Percentiles rank a stretch among this genome's conserved stretches.
Conservation (phyloP, 1,140 invertebrate species). For the Anagrus nilaparvatae region DNA sequence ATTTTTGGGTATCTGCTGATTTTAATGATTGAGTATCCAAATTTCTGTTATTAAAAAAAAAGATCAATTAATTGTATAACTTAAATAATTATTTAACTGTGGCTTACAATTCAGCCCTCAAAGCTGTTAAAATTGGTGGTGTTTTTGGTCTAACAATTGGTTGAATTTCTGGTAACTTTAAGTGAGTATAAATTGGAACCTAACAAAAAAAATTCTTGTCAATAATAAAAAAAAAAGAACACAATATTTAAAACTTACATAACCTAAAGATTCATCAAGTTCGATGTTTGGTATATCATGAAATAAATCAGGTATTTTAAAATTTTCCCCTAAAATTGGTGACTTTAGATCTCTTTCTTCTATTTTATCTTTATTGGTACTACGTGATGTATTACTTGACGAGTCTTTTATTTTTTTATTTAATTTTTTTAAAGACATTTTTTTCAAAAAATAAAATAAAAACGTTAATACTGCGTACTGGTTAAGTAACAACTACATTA, state of each 20-base stretch:
- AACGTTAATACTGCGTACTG: too few relatives aligned
- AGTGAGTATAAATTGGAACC: slow-evolving; percentile 30
- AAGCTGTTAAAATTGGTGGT: slow-evolving; percentile 18
- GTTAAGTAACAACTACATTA: too few relatives aligned
- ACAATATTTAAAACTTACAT: slow-evolving; percentile 22
- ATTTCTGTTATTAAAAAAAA: too few relatives aligned
- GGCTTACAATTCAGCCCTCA: slow-evolving; percentile 17
- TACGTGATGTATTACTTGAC: too few relatives aligned
- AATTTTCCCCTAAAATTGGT: slow-evolving; percentile 21
- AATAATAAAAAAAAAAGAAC: background rate
- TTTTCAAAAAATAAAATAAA: too few relatives aligned
- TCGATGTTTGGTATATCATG: slow-evolving; percentile 10
- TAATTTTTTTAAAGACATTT: too few relatives aligned
- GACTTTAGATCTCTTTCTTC: slow-evolving; percentile 9
- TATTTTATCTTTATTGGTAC: too few relatives aligned
- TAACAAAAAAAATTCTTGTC: slow-evolving; percentile 11
- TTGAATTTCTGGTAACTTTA: slow-evolving; percentile 24
- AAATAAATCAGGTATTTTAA: slow-evolving; percentile 16
- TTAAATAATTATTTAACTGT: too few relatives aligned
- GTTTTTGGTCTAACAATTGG: slow-evolving; percentile 21
- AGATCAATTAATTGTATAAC: too few relatives aligned
- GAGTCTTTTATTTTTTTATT: too few relatives aligned
- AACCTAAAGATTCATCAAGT: slow-evolving; percentile 25
- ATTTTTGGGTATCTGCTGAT: too few relatives aligned
- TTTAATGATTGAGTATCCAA: too few relatives aligned